Base-by-base conservation (phyloP, 2,888 invertebrate species). In the Scaptomyza cyrtandrae region DNA sequence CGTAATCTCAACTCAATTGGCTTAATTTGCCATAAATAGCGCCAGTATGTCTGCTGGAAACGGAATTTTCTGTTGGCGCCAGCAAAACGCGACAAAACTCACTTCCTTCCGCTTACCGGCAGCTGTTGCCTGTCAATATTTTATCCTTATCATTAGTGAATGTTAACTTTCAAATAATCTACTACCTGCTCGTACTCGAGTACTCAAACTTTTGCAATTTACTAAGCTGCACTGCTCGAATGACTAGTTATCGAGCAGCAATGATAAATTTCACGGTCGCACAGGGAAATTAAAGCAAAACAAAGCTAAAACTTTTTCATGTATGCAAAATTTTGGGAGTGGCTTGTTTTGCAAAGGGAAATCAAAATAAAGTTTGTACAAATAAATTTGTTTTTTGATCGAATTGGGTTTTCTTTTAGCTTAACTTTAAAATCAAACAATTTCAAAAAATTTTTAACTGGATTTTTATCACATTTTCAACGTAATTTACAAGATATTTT, bases 1-100 rank as follows among this genome's bases (percentile, higher is more conserved):
- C 63, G 48, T 61, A 85, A 87, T 82, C 80, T 80, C 82, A 69
- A 72, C 77, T 86, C 85, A 84, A 86, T 86, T 86, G 85, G 85
- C 86, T 86, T 86, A 88, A 86, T 86, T 88, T 86, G 77, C 75
- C 88, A 86, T 88, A 85, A 85, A 85, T 79, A 83, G 88, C 84
- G 78, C 62, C 86, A 76, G 64, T 71, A 62, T 68, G 75, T 72
- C 75, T 67, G 80, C 71, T 62, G 50, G 46, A 45, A 69, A 73
- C 62, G 33, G 53, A 60, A 71, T 78, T 74, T 73, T 75, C 58
- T 53, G 16, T 39, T 68, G 67, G 53, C 74, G 70, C 69, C 64
- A 75, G 56, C 53, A 55, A 33, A 53, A 62, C 44, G 67, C 59
- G 59, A 57, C 56, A 58, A 66, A 71, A 68, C 70, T 61, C 43